Percentiles rank a stretch among this genome's conserved stretches.
Conservation (phyloP, 2,113 vertebrate species). For the Nymphicus hollandicus region DNA sequence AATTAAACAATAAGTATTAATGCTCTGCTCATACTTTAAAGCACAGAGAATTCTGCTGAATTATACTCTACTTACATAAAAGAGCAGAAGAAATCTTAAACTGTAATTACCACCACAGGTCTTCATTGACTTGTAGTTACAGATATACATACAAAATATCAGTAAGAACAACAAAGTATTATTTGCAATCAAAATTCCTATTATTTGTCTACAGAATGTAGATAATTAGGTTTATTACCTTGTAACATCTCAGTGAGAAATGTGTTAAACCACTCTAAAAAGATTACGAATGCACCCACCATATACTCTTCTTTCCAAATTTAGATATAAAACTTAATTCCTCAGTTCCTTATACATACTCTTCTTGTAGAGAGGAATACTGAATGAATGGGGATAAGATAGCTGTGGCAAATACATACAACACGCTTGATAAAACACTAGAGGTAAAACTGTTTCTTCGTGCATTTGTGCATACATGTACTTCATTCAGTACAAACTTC, state of each 20-base stretch:
- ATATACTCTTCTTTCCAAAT: neutral
- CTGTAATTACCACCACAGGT: neutral
- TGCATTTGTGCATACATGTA: neutral
- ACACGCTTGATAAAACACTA: neutral
- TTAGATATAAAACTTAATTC: neutral
- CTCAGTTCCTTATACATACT: neutral
- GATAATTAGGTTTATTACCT: neutral
- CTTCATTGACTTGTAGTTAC: neutral
- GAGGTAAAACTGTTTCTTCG: neutral
- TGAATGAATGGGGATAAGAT: neutral
- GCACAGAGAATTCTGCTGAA: neutral
- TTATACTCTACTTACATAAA: neutral
- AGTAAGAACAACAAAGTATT: neutral
- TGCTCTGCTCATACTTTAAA: neutral
- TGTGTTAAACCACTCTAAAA: neutral
- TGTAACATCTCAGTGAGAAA: neutral
- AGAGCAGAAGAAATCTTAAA: neutral
- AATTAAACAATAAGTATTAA: neutral
- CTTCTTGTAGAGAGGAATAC: neutral
- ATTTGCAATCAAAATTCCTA: neutral
- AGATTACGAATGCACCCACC: neutral
- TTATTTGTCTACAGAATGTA: neutral
- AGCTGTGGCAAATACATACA: neutral
- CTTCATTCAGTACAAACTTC: neutral
- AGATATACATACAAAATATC: neutral